Base-by-base conservation (phyloP, 2,113 vertebrate species). In the Leiothrix lutea region DNA sequence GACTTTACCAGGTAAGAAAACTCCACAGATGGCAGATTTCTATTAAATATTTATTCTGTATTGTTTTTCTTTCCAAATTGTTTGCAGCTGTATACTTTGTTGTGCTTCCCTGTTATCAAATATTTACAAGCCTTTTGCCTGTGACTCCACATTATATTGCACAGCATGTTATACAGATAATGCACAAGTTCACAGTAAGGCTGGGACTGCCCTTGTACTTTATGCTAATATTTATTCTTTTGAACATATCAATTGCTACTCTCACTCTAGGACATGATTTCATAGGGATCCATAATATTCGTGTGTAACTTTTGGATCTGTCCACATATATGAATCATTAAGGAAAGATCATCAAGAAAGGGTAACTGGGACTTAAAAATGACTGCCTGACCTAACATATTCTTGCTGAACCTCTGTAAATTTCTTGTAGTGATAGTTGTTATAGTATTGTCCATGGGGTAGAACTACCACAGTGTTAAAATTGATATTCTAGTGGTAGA, bases 41-140 rank as follows among this genome's bases (percentile, higher is more conserved):
- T 94, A 42, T 86, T 62, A 88, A 90, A 82, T 81, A 83, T 67
- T 88, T 80, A 88, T n/a, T 38, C 11, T 84, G 3, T 36, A 26
- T 51, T 84, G 47, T 5, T 11, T 47, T 86, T 83, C 86, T 66
- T 85, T 78, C 19, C 13, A 78, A 91, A 92, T 66, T 60, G 31
- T 60, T 81, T 80, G n/a, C 64, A 61, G 29, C 44, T 94, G 45
- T 77, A 23, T 73, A n/a, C 66, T 69, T 77, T 83, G 42, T 71
- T 40, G 35, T 20, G 64, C 80, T 94, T 97, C 71, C 84, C 75
- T 82, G 1, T 91, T 93, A 75, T 44, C 66, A 97, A 97, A 97
- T 96, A 96, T 96, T 98, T 97, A 54, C 80, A 64, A 40, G 86
- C 53, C 8, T 73, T 80, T 81, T 85, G 28, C 62, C 53, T 45